These are phyloP conservation scores for Limnephilus auricula DNA, from an alignment of 2,888 invertebrate genomes.

Conservation along the genomic window DNA sequence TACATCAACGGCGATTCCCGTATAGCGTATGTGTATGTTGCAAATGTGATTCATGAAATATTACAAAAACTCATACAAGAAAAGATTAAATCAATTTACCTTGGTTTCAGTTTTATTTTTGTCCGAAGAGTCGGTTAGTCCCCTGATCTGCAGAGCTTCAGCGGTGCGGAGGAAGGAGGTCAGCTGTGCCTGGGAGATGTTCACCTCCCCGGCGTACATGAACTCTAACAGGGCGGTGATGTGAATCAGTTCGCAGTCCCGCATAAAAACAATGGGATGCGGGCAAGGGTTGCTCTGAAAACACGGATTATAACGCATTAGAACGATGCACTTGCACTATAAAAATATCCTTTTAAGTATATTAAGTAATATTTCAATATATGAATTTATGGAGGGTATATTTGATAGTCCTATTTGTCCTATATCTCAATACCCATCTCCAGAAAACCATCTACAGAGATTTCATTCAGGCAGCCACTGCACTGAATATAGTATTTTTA, in stretches of 20 bases:
- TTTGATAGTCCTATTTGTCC: neutral
- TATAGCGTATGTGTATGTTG: too few species aligned
- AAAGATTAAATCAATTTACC: constrained; percentile 43
- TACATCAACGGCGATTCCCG: too few species aligned
- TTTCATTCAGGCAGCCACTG: neutral
- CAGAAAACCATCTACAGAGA: neutral
- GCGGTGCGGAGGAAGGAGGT: constrained; percentile 87
- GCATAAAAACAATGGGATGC: constrained; percentile 91
- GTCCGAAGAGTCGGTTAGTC: constrained; percentile 84
- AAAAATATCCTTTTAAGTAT: constrained; percentile 27
- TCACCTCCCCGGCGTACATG: constrained; percentile 92
- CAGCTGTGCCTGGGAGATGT: constrained; percentile 87
- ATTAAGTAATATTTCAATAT: neutral
- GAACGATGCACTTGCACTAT: neutral
- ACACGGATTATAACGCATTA: constrained; percentile 67
- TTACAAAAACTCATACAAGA: too few species aligned
- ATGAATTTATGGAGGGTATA: too few species aligned
- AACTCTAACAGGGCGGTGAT: constrained; percentile 88
- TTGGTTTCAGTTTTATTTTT: constrained; percentile 75
- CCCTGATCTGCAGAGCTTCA: constrained; percentile 87
- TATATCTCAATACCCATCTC: too few species aligned
- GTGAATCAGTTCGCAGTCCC: constrained; percentile 88
- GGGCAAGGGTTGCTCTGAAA: constrained; percentile 90
- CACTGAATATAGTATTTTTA: neutral
- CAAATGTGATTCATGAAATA: too few species aligned